A percentile compares a stretch with the other conserved stretches of the same genome.
phyloP scores from a whole-genome alignment of 2,113 vertebrate genomes.

The Leptodactylus fuscus region DNA sequence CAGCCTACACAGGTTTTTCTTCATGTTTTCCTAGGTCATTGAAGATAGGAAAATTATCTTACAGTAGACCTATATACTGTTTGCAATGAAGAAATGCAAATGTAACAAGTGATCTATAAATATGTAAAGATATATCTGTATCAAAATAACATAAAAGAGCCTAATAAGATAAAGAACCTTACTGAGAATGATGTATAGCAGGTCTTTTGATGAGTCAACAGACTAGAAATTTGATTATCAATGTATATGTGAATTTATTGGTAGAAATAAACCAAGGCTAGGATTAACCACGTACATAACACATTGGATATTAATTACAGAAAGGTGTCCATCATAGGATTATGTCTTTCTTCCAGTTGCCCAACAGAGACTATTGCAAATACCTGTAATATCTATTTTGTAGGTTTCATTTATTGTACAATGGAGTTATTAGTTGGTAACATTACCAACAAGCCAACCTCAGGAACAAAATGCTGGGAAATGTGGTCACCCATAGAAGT shows the following conservation, averaged over 20 bases:
- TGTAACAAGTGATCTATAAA: neutral
- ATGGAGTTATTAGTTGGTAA: neutral
- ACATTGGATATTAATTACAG: too few species aligned
- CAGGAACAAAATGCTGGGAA: neutral
- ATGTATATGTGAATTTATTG: too few species aligned
- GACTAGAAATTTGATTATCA: too few species aligned
- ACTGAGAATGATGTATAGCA: too few species aligned
- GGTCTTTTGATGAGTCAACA: too few species aligned
- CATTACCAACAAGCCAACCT: neutral
- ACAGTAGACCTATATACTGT: too few species aligned
- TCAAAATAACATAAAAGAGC: neutral
- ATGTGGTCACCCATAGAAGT: neutral
- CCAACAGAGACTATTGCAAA: too few species aligned
- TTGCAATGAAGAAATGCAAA: too few species aligned
- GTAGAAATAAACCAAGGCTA: too few species aligned
- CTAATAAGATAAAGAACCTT: neutral
- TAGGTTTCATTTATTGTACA: neutral
- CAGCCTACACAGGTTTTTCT: neutral
- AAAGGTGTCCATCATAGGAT: too few species aligned
- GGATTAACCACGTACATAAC: too few species aligned
- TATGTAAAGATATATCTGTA: neutral
- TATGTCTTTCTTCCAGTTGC: too few species aligned
- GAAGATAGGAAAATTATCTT: neutral
- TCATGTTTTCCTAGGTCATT: neutral
- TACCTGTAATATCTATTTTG: neutral